Evolutionary conservation across 64 coral and sea anemone genomes (phyloP).

Genomic region (Pocillopora verrucosa): DNA sequence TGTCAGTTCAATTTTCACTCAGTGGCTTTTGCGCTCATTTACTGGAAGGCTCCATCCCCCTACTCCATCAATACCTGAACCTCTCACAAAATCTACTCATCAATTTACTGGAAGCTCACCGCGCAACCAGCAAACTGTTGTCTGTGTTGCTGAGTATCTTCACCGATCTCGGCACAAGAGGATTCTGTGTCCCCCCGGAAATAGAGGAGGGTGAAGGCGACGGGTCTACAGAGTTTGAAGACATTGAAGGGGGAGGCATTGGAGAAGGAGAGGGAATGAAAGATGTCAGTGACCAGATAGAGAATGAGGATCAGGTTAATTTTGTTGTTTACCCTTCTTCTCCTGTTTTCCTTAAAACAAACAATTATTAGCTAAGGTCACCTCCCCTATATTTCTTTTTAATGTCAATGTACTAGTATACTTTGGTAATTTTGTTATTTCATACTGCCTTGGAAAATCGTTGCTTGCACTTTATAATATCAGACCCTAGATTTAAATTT

Average conservation of each 20-base stretch:
- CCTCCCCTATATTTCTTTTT: no score
- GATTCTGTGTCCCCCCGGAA: slow-evolving; percentile 94
- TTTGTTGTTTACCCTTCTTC: background rate
- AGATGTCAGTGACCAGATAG: slow-evolving; percentile 98
- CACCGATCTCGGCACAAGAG: slow-evolving; percentile 65
- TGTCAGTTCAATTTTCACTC: background rate
- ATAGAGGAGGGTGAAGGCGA: slow-evolving; percentile 79
- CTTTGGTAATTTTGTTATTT: no score
- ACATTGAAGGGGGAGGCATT: slow-evolving; percentile 89
- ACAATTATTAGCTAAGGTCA: no score
- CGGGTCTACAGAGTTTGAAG: slow-evolving; percentile 83
- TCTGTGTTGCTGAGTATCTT: slow-evolving; percentile 88
- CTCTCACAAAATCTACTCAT: slow-evolving; percentile 53
- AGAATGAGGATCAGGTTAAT: slow-evolving; percentile 92
- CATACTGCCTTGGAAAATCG: no score
- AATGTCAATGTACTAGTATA: no score
- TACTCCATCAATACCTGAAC: slow-evolving; percentile 75
- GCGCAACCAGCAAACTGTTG: slow-evolving; percentile 71
- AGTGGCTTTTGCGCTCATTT: background rate
- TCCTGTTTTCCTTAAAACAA: no score
- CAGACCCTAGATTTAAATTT: no score
- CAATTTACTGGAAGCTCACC: slow-evolving; percentile 68
- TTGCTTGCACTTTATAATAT: no score
- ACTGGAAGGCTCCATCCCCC: slow-evolving; percentile 15
- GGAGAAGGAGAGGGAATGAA: slow-evolving; percentile 96